Evolutionary conservation across 1,140 invertebrate genomes (phyloP), one percentile per base, ranked within the genome.

Genomic region (Cherax destructor): DNA sequence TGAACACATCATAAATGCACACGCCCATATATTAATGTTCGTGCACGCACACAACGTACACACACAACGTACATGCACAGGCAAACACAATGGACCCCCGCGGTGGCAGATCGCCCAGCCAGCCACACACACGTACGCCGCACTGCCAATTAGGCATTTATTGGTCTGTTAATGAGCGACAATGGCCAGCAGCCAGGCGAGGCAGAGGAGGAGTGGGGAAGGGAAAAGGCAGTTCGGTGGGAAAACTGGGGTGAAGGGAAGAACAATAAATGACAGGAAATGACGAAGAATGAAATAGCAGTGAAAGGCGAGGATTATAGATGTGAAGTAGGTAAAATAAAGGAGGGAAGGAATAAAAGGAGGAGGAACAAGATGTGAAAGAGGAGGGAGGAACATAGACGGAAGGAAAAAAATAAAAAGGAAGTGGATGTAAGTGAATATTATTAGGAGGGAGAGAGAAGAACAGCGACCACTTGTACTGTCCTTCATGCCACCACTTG

Each of bases 61-160:
- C 81, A 84, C 81, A 84, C 81, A 41, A 41, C 56, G 30, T 30
- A 69, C 65, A 84, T 24, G 30, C 65, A 65, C 56, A 84, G 30
- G 69, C 65, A 47, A 30, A 84, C 81, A 65, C 81, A 41, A 41
- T 24, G 41, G 21, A 6, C 13, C 5, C 65, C 18, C 13, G 21
- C 18, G 65, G 65, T 18, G 65, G 65, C 65, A 18, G 65, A 9
- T 69, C 65, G 21, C 61, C 18, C 61, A 65, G 4, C 1, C 81
- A 84, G 59, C 72, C 30, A 47, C 56, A 65, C 81, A 65, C 81
- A 76, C 81, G 69, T 59, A 83, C 81, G 81, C 47, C 81, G 61
- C 76, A 86, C 84, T 30, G 74, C 69, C 84, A 86, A 76, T 86
- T 85, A 85, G 74, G 72, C 69, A 86, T 86, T 86, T 86, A 86